These are phyloP conservation scores for Campoletis raptor DNA, from an alignment of 2,888 invertebrate genomes.

Conservation along the genomic window DNA sequence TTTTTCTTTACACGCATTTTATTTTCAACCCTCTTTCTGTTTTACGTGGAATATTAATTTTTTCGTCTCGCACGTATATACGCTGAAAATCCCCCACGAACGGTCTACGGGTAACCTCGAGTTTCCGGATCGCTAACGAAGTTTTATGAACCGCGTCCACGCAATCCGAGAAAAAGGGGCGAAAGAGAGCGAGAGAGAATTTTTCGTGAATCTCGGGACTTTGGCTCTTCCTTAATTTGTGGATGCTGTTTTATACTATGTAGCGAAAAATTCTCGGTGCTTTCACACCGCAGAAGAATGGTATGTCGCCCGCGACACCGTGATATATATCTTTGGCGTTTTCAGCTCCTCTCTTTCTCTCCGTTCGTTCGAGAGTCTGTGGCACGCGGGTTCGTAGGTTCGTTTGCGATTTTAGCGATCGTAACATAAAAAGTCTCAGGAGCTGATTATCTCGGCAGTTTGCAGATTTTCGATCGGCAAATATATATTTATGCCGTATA, in stretches of 20 bases:
- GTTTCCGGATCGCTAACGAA: slow-evolving; percentile 78
- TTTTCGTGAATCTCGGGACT: slow-evolving; percentile 72
- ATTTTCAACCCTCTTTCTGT: slow-evolving; percentile 26
- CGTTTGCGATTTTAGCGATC: slow-evolving; percentile 11
- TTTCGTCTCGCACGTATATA: slow-evolving; percentile 67
- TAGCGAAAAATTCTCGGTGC: slow-evolving; percentile 44
- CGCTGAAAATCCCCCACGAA: slow-evolving; percentile 8
- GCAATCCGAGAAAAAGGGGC: slow-evolving; percentile 26
- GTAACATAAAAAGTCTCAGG: not conserved
- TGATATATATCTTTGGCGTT: slow-evolving; percentile 81
- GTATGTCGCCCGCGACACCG: slow-evolving; percentile 82
- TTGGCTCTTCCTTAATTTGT: slow-evolving; percentile 83
- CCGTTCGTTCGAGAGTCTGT: not conserved
- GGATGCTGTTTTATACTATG: slow-evolving; percentile 64
- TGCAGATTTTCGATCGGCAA: not conserved
- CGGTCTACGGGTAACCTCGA: slow-evolving; percentile 44
- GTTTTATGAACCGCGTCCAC: slow-evolving; percentile 83
- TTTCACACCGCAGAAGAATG: slow-evolving; percentile 81
- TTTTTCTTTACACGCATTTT: slow-evolving; percentile 65
- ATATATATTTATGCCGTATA: not conserved
- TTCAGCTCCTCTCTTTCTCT: slow-evolving; percentile 37
- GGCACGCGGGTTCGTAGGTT: slow-evolving; percentile 60
- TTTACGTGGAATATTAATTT: slow-evolving; percentile 76
- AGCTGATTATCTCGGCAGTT: slow-evolving; percentile 38
- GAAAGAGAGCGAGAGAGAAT: slow-evolving; percentile 35